These are phyloP conservation scores for Lophochroa leadbeateri DNA, from an alignment of 2,113 vertebrate species.

Conservation along the genomic window DNA sequence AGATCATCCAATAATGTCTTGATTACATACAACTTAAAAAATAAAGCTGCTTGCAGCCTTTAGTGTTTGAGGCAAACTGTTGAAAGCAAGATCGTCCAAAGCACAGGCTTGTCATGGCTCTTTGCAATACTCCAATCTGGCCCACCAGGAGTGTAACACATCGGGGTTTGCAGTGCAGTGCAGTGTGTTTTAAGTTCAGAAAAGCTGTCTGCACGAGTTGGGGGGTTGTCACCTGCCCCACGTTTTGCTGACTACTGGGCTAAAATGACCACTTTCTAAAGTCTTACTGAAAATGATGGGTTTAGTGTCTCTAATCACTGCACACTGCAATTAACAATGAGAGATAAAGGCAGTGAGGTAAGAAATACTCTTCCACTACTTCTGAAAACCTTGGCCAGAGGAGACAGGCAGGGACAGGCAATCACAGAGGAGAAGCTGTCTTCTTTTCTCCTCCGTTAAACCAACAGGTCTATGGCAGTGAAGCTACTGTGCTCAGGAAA, in stretches of 20 bases:
- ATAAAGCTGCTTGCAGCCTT: background rate
- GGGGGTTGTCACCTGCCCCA: background rate
- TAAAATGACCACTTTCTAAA: background rate
- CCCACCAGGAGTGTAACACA: background rate
- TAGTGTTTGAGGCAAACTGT: background rate
- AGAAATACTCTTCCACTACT: background rate
- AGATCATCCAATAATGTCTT: background rate
- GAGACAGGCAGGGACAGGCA: background rate
- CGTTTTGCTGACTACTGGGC: background rate
- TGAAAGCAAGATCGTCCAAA: background rate
- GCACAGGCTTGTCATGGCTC: background rate
- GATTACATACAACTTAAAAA: background rate
- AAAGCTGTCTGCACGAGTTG: rapidly evolving
- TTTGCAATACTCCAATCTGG: background rate
- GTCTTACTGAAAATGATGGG: background rate
- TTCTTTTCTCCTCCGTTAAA: background rate
- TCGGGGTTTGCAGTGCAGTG: background rate
- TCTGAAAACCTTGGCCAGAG: background rate
- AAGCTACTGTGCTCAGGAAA: background rate
- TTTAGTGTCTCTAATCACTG: background rate
- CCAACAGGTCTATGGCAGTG: background rate
- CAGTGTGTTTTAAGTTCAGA: background rate
- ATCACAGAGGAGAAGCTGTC: background rate
- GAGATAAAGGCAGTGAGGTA: background rate
- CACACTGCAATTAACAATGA: background rate